Evolutionary conservation across 2,113 vertebrate species (phyloP), one percentile per base, ranked within the genome.

Genomic region (Hippocampus guttulatus): DNA sequence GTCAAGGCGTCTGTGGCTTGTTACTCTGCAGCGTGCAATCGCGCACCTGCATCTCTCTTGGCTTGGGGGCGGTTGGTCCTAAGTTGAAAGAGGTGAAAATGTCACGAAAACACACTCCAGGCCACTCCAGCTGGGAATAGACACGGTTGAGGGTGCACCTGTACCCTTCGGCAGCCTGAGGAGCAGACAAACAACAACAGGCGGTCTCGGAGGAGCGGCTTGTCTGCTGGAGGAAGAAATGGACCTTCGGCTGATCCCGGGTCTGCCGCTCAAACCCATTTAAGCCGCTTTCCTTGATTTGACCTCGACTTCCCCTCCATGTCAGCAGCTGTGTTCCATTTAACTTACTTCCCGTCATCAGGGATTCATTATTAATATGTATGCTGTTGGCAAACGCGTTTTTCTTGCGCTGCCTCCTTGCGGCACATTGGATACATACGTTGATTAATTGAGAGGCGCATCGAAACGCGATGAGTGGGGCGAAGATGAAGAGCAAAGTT

Each of bases 81-180:
- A 43, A 54, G 78, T 77, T 70, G 54, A 83, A 71, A 75, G 79
- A 65, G 1, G 51, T 15, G 68, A 69, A 80, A 81, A 83, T 86
- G 80, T 87, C 78, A 83, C 73, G 66, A 71, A 81, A 78, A 82
- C 72, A 75, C 63, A 69, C 83, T 76, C 64, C 67, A 14, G 81
- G 75, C 64, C 23, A 65, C 74, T 72, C 63, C 74, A 41, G 77
- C 68, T 74, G 80, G 75, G 81, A 87, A 73, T 64, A 70, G 71
- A 75, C 68, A 1, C 67, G 70, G 74, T 64, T 52, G 64, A 79
- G 71, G 71, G 75, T 84, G 75, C 78, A 78, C 76, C 79, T 72
- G 66, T 79, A 84, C 78, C 77, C 73, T 82, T 76, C 69, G 75
- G 21, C 73, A 41, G 45, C 71, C 64, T 7, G 69, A 78, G 70